Base-by-base conservation (phyloP, 2,888 invertebrate genomes). In the Parnassius smintheus region DNA sequence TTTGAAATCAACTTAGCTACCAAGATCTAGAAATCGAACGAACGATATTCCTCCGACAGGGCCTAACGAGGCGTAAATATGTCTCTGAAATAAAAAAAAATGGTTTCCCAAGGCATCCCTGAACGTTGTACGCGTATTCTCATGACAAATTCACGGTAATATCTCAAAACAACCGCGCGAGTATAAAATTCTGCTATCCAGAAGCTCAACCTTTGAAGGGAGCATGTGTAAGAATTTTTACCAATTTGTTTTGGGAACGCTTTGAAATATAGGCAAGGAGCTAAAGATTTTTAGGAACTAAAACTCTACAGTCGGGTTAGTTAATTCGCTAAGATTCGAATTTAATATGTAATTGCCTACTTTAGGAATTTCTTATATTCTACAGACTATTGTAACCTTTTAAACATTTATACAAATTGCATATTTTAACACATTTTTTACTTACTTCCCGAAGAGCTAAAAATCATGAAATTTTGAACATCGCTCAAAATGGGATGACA, bases 221-320 rank as follows among this genome's bases (percentile, higher is more conserved):
- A 76, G 74, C 77, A 82, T 80, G 79, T 84, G 83, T 77, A 75
- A 74, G 77, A 82, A 81, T 85, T 85, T 85, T 84, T 80, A 78
- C 76, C 85, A 83, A 86, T 86, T 86, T 85, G 80, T 85, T 82
- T 61, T 54, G 68, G 67, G 69, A 66, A 68, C 72, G 70, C 69
- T 68, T 68, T 66, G 67, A 63, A 65, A 64, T 22, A 54, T 72
- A 72, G 72, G 9, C 55, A 46, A 56, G 46, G 75, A 68, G 72
- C 56, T 22, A 46, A 18, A 1, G 22, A 22, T n/a, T 45, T 18
- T 49, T 48, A 48, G 8, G 8, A 13, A 49, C 2, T 0, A 13
- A n/a, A 2, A 9, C 13, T 18, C 13, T 49, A 18, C n/a, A 9
- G 9, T n/a, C 12, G 8, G 1, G 7, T 35, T 35, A 35, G 35